Evolutionary conservation across 2,888 invertebrate genomes (phyloP), one percentile per base, ranked within the genome.

Genomic region (Malthinus flaveolus): DNA sequence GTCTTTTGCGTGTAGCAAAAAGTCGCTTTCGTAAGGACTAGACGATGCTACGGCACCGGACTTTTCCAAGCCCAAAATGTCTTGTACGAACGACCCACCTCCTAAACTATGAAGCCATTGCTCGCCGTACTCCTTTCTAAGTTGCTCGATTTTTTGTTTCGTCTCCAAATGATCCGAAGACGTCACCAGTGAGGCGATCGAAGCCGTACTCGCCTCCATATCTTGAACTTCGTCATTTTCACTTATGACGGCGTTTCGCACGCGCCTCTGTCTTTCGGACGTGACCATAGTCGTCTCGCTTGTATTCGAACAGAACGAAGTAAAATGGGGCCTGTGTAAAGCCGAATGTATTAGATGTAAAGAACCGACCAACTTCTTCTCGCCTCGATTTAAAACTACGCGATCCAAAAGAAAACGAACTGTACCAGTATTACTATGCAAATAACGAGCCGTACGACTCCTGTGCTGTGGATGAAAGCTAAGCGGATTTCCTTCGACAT

Each of bases 381-480:
- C 87, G 1, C 72, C 67, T 72, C 82, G 85, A 1, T 79, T 79
- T 12, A 87, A 73, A 0, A 79, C 75, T 31, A 78, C 66, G 62
- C 78, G 78, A 71, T 87, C 85, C 33, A 87, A 72, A 42, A 84
- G 72, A 72, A 87, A 87, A 75, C 81, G 69, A 8, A 74, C 64
- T 1, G 74, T 79, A 7, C 80, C 77, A 9, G 83, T 79, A 63
- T 83, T 82, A 56, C 80, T 80, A 71, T 86, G 84, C 44, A 87
- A 75, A 74, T 83, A 83, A 65, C 81, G 80, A 1, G 83, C 79
- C 0, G 84, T 80, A 1, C 80, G 74, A 54, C 77, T 66, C 34
- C 87, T 80, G 72, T 88, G 87, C 37, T 83, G 81, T 1, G 83
- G 82, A 75, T 86, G 84, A 72, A 82, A 86, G 51, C 82, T 80